Evolutionary conservation across 2,113 vertebrate species (phyloP), one percentile per base, ranked within the genome.

Genomic region (Australoheros scitulus): DNA sequence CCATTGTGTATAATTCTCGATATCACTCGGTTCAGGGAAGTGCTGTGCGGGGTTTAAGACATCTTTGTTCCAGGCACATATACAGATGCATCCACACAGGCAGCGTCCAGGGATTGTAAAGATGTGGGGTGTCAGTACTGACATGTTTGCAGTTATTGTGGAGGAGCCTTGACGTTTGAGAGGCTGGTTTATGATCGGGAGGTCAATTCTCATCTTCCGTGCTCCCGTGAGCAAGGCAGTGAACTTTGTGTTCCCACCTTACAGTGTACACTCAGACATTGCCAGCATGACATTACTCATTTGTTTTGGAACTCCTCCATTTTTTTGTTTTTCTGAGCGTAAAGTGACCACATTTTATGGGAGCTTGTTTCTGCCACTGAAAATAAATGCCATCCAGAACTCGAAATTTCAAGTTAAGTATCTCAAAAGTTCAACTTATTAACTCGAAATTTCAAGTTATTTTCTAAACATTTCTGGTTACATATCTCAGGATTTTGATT

Each of bases 1-100:
- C 85, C 76, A 84, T 83, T 87, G 76, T 88, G 78, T 80, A 41
- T 80, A 80, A 88, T 88, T 88, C 36, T 85, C 68, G 83, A 84
- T 86, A 87, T 87, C 76, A 61, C 68, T 80, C 29, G 11, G 70
- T 61, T 70, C n/a, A 43, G 80, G 64, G 70, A 77, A 82, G 65
- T 59, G 65, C 79, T 43, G 26, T 59, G 82, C 47, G 74, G 72
- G 57, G 61, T 43, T 36, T 15, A 50, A 77, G 75, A 81, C 55
- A 68, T 68, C 61, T 32, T 32, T 15, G 38, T 77, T 58, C 32
- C 17, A 77, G 11, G 72, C 77, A 38, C 32, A 59, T 55, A 57
- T n/a, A 59, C 83, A 64, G 38, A 70, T 61, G 43, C 29, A 81
- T 29, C 41, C 22, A 57, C 57, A 41, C 72, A 82, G 68, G 82